Evolutionary conservation across 2,888 invertebrate genomes (phyloP).

Genomic region (Capitulum mitella): DNA sequence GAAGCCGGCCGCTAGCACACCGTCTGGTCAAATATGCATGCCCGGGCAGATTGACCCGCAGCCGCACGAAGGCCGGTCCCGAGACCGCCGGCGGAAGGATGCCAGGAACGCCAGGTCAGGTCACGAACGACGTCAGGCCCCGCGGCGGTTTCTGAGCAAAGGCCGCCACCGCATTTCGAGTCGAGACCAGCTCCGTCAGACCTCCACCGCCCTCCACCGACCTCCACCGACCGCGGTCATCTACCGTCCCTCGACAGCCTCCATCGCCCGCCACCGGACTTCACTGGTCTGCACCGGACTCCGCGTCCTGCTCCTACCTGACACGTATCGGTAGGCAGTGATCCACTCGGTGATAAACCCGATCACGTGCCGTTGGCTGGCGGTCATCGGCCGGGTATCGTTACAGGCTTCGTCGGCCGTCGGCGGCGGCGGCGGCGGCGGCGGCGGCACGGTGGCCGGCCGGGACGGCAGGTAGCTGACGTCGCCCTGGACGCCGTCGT

Average conservation of each 20-base stretch:
- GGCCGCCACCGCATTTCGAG: too few relatives aligned
- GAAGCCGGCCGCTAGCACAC: background rate
- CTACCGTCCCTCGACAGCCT: background rate
- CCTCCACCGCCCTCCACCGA: background rate
- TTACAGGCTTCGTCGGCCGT: background rate
- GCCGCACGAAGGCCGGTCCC: background rate
- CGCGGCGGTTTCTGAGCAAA: too few relatives aligned
- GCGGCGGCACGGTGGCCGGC: background rate
- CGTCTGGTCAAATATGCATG: conserved; percentile 1
- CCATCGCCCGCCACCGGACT: background rate
- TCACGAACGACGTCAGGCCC: too few relatives aligned
- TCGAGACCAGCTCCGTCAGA: too few relatives aligned
- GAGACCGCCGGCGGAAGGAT: too few relatives aligned
- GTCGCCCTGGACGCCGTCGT: conserved; percentile 10
- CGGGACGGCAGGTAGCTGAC: background rate
- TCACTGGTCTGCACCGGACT: background rate
- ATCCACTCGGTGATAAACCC: conserved; percentile 64
- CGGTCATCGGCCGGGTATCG: background rate
- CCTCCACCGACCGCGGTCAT: background rate
- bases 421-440: background rate
- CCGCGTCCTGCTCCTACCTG: conserved; percentile 51
- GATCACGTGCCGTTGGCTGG: conserved; percentile 44
- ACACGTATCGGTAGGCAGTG: conserved; percentile 58
- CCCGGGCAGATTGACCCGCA: background rate
- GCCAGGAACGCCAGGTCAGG: too few relatives aligned